These are phyloP conservation scores for Hydrotaea cyrtoneurina DNA, from an alignment of 2,888 invertebrate species.

Conservation along the genomic window DNA sequence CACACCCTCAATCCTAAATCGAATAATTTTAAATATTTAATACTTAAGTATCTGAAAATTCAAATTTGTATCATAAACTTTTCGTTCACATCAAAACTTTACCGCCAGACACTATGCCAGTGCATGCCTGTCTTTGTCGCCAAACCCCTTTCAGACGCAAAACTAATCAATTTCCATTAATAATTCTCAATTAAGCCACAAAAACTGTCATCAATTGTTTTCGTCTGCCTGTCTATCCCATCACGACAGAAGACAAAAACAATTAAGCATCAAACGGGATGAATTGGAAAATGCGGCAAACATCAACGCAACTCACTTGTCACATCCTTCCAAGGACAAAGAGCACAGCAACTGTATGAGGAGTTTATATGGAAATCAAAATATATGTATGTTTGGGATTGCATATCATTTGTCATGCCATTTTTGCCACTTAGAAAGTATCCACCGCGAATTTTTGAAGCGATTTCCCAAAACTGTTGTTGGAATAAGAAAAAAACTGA, in stretches of 20 bases:
- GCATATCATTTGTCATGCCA: too few relatives aligned
- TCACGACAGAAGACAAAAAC: neutral
- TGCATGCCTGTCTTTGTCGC: neutral
- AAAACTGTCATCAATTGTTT: constrained; percentile 58
- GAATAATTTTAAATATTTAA: too few relatives aligned
- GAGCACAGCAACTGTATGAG: too few relatives aligned
- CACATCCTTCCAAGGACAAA: neutral
- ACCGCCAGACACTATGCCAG: neutral
- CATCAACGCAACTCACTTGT: neutral
- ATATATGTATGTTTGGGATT: neutral
- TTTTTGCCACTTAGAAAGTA: too few relatives aligned
- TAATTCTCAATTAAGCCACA: constrained; percentile 58
- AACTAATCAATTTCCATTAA: constrained; percentile 65
- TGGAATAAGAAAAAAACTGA: too few relatives aligned
- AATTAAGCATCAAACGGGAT: neutral
- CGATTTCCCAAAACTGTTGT: too few relatives aligned
- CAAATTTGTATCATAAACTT: too few relatives aligned
- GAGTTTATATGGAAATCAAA: neutral
- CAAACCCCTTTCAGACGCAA: neutral
- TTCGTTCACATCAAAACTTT: neutral
- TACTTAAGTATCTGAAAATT: too few relatives aligned
- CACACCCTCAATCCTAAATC: too few relatives aligned
- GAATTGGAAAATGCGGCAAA: neutral
- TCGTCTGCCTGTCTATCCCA: neutral
- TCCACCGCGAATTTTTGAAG: too few relatives aligned